Evolutionary conservation across 2,888 invertebrate genomes (phyloP).

Genomic region (Stictocephala bisonia): DNA sequence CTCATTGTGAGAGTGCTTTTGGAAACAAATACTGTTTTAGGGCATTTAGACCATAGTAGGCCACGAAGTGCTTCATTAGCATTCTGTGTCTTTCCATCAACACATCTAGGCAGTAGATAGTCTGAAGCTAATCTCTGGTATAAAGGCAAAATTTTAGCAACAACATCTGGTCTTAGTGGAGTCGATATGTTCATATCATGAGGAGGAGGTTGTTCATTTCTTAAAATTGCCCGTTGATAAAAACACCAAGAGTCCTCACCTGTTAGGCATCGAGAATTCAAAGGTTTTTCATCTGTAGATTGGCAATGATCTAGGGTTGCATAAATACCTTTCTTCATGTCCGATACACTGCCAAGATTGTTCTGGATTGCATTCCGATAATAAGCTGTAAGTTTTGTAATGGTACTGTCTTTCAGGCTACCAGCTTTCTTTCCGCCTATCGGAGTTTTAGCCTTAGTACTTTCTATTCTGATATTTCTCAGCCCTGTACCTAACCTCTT

Average conservation of each 20-base stretch:
- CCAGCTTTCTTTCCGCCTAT: constrained; percentile 4
- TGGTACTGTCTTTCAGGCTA: background rate
- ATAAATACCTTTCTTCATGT: background rate
- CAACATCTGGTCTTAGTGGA: background rate
- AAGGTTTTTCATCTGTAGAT: background rate
- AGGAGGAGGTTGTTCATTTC: background rate
- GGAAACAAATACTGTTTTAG: no score
- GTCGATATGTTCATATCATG: background rate
- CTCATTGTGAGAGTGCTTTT: no score
- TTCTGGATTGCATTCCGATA: constrained; percentile 6
- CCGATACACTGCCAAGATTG: background rate
- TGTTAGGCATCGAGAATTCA: background rate
- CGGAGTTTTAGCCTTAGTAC: background rate
- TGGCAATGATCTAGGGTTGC: background rate
- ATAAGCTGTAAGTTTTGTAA: background rate
- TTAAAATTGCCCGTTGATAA: background rate
- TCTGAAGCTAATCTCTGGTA: no score
- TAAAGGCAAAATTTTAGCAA: no score
- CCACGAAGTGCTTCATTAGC: no score
- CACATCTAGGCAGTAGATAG: no score
- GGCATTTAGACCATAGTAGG: no score
- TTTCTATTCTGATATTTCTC: background rate
- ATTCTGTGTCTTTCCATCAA: no score
- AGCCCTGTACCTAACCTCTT: constrained; percentile 5
- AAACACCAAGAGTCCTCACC: constrained; percentile 24